Conservation (phyloP, 2,888 invertebrate genomes). For the Hecatera dysodea region DNA sequence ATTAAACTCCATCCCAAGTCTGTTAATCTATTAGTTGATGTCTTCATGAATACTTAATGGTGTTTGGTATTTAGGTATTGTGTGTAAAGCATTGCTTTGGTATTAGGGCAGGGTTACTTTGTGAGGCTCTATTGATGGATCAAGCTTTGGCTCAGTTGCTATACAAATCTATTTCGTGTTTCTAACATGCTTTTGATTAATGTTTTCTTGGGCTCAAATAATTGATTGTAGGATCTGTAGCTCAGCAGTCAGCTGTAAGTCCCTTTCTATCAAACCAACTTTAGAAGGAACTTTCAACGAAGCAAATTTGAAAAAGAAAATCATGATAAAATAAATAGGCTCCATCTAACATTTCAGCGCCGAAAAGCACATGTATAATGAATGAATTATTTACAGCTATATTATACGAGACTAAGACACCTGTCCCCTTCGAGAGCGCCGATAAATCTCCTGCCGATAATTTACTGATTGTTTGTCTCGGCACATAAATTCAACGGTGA, state of each 20-base stretch:
- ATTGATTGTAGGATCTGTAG: neutral
- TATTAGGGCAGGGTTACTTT: conserved; percentile 22
- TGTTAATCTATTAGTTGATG: conserved; percentile 66
- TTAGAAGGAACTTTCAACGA: neutral
- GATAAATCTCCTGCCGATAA: conserved; percentile 82
- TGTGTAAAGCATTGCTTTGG: conserved; percentile 29
- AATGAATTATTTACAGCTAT: conserved; percentile 67
- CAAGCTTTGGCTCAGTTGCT: neutral
- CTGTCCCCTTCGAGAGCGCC: conserved; percentile 69
- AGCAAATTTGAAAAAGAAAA: neutral
- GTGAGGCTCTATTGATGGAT: neutral
- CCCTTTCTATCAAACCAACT: neutral
- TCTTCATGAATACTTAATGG: conserved; percentile 64
- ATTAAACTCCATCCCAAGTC: conserved; percentile 54
- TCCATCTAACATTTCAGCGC: conserved; percentile 36
- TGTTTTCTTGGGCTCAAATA: too few relatives aligned
- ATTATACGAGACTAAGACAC: conserved; percentile 71
- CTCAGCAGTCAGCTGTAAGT: neutral
- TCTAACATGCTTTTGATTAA: neutral
- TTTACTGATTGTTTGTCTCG: conserved; percentile 82
- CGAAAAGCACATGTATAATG: conserved; percentile 55
- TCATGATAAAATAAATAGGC: conserved; percentile 33
- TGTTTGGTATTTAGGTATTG: conserved; percentile 57
- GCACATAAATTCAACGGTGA: conserved; percentile 65
- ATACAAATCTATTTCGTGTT: neutral